Evolutionary conservation across 2,797 vertebrate genomes (phyloP), one percentile per base, ranked within the genome.

Genomic region (Periparus ater): DNA sequence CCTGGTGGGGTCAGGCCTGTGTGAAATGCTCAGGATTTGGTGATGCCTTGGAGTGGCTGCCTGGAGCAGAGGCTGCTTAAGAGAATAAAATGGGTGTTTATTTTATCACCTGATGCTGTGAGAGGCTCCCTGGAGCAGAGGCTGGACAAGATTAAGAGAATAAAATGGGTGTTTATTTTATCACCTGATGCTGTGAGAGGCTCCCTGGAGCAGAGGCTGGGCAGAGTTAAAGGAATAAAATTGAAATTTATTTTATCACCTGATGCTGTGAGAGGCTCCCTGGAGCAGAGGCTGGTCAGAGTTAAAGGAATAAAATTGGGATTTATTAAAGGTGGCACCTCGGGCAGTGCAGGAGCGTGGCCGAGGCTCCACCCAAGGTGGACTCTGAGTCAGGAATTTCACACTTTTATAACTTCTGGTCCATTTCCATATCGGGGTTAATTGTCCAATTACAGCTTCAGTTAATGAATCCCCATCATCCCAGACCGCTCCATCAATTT

Each of bases 41-140:
- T 6, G 45, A 32, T 48, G 72, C 45, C 55, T 32, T 60, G 72
- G 45, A 8, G 23, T 4, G 58, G 36, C 30, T 62, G 2, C 36
- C 18, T n/a, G 2, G 5, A 10, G 3, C 13, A 27, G 57, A 50
- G 27, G 12, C 9, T 29, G 0, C 14, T 23, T 2, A 11, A 36
- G 11, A 23, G 9, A 47, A 5, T 36, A 14, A 74, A 58, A 3
- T 23, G 11, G 19, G 6, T 26, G 5, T 72, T 36, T 36, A 36
- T 36, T 36, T 36, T 36, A 36, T 36, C 36, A 36, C 36, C 36
- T 36, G 36, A 36, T 36, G 36, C 36, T 36, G 36, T 36, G 36
- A 36, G 36, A 36, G 36, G 36, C 36, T 36, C 36, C 36, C 36
- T 36, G 36, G 36, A 36, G 36, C 36, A 36, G 36, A 36, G 36